Base-by-base conservation (phyloP, 2,888 invertebrate genomes). In the Meliscaeva auricollis region DNA sequence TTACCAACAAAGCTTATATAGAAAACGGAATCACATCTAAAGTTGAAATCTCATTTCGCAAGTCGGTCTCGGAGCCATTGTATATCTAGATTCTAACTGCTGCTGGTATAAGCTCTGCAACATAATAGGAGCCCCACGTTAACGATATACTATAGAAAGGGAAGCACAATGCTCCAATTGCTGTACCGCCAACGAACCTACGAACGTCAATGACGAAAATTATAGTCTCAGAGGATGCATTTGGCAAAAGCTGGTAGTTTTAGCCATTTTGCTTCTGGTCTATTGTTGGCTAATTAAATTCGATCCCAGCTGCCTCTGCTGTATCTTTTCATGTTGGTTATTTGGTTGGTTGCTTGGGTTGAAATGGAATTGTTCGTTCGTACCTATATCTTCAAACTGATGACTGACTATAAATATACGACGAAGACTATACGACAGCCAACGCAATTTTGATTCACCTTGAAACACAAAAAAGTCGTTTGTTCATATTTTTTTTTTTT, bases 221-320 rank as follows among this genome's bases (percentile, higher is more conserved):
- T 69, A 83, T 60, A 78, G 60, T 60, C 73, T 74, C 60, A 41
- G 58, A 50, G 52, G 41, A 11, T 26, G 26, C 52, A 54, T 54
- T 64, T 54, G 69, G 69, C 41, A 44, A 54, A 50, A 41, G 69
- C 30, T 54, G 2, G 62, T 64, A 56, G 46, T 50, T 52, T 62
- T n/a, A 81, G 15, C 44, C 50, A 56, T 48, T 68, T 38, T 38
- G 54, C 62, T 75, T 64, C 48, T 56, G 50, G 76, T 56, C 73
- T 81, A 69, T 81, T 85, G 85, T 85, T 73, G 81, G 62, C 72
- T 85, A 81, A 85, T 85, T 81, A 85, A 68, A 76, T 69, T 48
- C 73, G 52, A 80, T 72, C 62, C 60, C 80, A 72, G 41, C 64
- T 84, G 62, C 75, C 38, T 75, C 13, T 58, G 3, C n/a, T 9